These are phyloP conservation scores for Chrysolina oricalcia DNA, from an alignment of 2,888 invertebrate genomes.

Conservation along the genomic window DNA sequence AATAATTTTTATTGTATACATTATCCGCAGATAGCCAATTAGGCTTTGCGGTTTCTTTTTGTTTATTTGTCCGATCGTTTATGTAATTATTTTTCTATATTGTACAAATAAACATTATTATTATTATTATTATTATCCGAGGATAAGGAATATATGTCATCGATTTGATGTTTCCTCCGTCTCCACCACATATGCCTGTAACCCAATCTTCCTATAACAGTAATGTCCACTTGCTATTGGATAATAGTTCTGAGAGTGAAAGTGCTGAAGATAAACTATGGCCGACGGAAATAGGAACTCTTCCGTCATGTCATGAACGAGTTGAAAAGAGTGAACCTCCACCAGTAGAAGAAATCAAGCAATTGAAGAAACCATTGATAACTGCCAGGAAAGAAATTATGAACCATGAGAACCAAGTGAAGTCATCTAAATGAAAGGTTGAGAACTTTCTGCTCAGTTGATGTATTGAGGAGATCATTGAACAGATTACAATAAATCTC, in stretches of 20 bases:
- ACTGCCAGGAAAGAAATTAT: neutral
- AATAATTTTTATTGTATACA: too few relatives aligned
- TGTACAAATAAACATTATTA: too few relatives aligned
- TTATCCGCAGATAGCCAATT: too few relatives aligned
- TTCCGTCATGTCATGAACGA: neutral
- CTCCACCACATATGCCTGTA: too few relatives aligned
- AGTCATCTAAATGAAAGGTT: neutral
- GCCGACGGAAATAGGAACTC: neutral
- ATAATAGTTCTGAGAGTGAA: neutral
- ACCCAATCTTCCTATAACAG: too few relatives aligned
- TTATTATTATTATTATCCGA: too few relatives aligned
- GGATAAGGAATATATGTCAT: neutral
- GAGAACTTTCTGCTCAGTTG: neutral
- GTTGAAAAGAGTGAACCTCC: neutral
- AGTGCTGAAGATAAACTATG: neutral
- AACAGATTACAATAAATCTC: neutral
- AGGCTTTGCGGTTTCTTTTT: too few relatives aligned
- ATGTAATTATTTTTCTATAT: too few relatives aligned
- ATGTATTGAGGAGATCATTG: too few relatives aligned
- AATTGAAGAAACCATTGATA: slow-evolving; percentile 5
- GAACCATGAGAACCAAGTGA: neutral
- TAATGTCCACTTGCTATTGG: neutral
- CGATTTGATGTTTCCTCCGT: too few relatives aligned
- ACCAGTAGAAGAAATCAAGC: neutral
- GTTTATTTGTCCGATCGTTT: too few relatives aligned